A percentile compares a stretch with the other conserved stretches of the same genome.
Evolutionary conservation across 2,797 vertebrate genomes (phyloP).

Genomic region (Tauraco hartlaubi): DNA sequence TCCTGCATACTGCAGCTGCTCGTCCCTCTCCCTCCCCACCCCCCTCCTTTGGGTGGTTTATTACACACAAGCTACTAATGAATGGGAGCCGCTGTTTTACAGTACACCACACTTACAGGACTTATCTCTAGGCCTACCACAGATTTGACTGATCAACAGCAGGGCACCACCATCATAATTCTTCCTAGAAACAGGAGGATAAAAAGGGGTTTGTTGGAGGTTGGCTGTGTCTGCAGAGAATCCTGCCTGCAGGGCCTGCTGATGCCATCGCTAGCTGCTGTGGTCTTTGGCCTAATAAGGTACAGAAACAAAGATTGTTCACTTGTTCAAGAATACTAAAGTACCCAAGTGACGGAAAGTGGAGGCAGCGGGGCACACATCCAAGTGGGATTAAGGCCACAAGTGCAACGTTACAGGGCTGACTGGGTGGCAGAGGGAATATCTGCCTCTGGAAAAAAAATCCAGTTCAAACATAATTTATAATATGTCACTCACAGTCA

Average conservation of each 20-base stretch:
- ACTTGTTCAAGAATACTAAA: constrained; percentile 79
- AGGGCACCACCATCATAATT: constrained; percentile 85
- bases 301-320: constrained; percentile 87
- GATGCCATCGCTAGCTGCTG: constrained; percentile 82
- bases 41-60: constrained; percentile 81
- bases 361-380: constrained; percentile 78
- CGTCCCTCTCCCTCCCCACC: constrained; percentile 33
- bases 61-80: constrained; percentile 85
- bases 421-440: constrained; percentile 72
- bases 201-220: constrained; percentile 88
- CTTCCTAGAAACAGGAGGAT: constrained; percentile 85
- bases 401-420: constrained; percentile 72
- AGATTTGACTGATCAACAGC: constrained; percentile 86
- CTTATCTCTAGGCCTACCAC: constrained; percentile 86
- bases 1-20: constrained; percentile 85
- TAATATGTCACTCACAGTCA: constrained; percentile 73
- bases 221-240: constrained; percentile 84
- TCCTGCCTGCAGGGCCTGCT: constrained; percentile 82
- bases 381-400: constrained; percentile 82
- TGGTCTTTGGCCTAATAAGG: constrained; percentile 84
- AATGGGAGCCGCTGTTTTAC: constrained; percentile 89
- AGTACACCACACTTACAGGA: constrained; percentile 86
- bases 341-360: constrained; percentile 73
- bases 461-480: constrained; percentile 76
- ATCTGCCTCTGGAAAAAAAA: constrained; percentile 61